Percentiles rank a stretch among this genome's conserved stretches.
Evolutionary conservation across 2,888 invertebrate species (phyloP).

Genomic region (Eucera pruinosa): DNA sequence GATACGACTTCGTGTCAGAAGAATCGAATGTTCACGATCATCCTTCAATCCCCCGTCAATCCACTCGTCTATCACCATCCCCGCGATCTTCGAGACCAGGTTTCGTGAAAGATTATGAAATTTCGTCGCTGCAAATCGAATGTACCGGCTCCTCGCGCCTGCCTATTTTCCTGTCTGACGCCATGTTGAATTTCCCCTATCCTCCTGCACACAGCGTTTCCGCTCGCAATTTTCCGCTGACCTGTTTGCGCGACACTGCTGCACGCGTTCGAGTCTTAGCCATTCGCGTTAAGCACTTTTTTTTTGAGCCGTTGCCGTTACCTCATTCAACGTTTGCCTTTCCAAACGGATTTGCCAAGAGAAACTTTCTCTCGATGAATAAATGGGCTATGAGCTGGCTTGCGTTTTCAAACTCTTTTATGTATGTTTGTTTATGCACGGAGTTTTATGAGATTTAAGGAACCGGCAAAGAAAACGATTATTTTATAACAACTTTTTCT

Average conservation of each 20-base stretch:
- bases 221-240: conserved; percentile 35
- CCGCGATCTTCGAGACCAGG: conserved; percentile 51
- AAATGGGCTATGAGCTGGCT: not conserved
- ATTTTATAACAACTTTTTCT: not conserved
- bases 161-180: conserved; percentile 48
- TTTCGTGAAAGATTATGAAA: conserved; percentile 74
- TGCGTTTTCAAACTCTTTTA: not conserved
- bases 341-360: conserved; percentile 12
- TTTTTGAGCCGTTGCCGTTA: not conserved
- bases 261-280: conserved; percentile 7
- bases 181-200: conserved; percentile 28
- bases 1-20: conserved; percentile 7
- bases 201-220: not conserved
- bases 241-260: conserved; percentile 30
- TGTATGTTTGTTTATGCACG: not conserved
- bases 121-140: conserved; percentile 72
- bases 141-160: conserved; percentile 50
- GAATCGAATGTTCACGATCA: not conserved
- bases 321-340: conserved; percentile 6
- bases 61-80: conserved; percentile 47
- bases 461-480: not conserved
- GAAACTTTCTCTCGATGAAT: conserved; percentile 4
- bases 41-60: conserved; percentile 40
- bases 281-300: conserved; percentile 21
- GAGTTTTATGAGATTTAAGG: not conserved